phyloP scores from a whole-genome alignment of 2,888 invertebrate genomes.

The Pycnomerus fuliginosus region DNA sequence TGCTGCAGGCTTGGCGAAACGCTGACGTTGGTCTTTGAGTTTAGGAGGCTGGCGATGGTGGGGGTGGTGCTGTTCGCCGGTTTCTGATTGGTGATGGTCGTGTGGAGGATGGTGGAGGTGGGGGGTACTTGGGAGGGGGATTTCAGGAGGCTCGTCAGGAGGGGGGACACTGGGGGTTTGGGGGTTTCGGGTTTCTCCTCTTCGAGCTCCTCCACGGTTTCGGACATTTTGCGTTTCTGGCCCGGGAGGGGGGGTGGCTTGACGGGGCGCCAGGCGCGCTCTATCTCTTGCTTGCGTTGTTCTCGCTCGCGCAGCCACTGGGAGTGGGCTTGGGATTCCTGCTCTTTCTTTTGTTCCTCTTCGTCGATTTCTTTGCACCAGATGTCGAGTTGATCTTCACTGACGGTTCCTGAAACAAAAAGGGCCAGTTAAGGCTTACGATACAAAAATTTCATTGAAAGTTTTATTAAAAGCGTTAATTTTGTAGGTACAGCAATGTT shows the following conservation, averaged over 20 bases:
- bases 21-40: constrained; percentile 40
- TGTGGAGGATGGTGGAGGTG: constrained; percentile 51
- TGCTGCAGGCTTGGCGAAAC: constrained; percentile 57
- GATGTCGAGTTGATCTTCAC: constrained; percentile 72
- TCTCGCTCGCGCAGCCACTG: constrained; percentile 68
- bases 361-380: constrained; percentile 75
- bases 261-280: constrained; percentile 61
- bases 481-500: no score
- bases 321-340: constrained; percentile 63
- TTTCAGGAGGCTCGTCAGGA: constrained; percentile 80
- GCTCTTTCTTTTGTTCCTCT: constrained; percentile 68
- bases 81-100: constrained; percentile 50
- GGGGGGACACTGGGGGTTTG: constrained; percentile 65
- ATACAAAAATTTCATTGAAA: no score
- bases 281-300: constrained; percentile 61
- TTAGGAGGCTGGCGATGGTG: constrained; percentile 59
- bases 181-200: constrained; percentile 34
- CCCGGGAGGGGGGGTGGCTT: constrained; percentile 34
- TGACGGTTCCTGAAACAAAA: constrained; percentile 55
- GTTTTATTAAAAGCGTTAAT: no score
- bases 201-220: constrained; percentile 26
- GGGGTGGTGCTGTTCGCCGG: constrained; percentile 45
- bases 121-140: constrained; percentile 61
- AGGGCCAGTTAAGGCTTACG: no score
- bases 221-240: constrained; percentile 49